Conservation (phyloP, 2,888 invertebrate genomes). For the Drosophila nigritarsus region DNA sequence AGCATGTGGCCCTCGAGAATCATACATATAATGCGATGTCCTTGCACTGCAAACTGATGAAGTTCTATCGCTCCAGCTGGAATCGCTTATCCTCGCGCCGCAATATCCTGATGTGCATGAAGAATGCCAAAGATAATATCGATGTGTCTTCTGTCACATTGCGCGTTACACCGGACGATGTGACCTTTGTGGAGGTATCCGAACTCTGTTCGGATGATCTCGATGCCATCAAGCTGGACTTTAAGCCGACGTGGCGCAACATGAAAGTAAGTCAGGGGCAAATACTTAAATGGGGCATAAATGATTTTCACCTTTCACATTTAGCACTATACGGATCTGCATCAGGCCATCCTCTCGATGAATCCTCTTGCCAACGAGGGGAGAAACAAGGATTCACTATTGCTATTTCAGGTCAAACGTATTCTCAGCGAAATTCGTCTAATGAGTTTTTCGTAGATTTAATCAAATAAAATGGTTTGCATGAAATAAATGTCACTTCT, state of each 20-base stretch:
- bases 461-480: slow-evolving; percentile 19
- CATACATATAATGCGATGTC: slow-evolving; percentile 81
- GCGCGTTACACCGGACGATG: slow-evolving; percentile 78
- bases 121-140: slow-evolving; percentile 57
- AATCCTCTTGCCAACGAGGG: slow-evolving; percentile 59
- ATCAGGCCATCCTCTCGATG: slow-evolving; percentile 74
- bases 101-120: slow-evolving; percentile 73
- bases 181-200: slow-evolving; percentile 76
- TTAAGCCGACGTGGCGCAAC: slow-evolving; percentile 80
- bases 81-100: slow-evolving; percentile 81
- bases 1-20: slow-evolving; percentile 77
- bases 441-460: slow-evolving; percentile 72
- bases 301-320: not conserved
- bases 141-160: slow-evolving; percentile 47
- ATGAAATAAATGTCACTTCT: slow-evolving; percentile 32
- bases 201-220: slow-evolving; percentile 79
- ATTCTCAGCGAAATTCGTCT: slow-evolving; percentile 58
- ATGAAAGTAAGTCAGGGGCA: slow-evolving; percentile 63
- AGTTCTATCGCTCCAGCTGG: slow-evolving; percentile 78
- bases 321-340: slow-evolving; percentile 78
- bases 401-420: slow-evolving; percentile 66
- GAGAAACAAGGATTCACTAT: slow-evolving; percentile 61
- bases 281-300: no score
- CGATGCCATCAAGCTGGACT: slow-evolving; percentile 69
- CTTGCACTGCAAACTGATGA: slow-evolving; percentile 72